Conservation (phyloP, 2,113 vertebrate species). For the Oceanodroma tethys region DNA sequence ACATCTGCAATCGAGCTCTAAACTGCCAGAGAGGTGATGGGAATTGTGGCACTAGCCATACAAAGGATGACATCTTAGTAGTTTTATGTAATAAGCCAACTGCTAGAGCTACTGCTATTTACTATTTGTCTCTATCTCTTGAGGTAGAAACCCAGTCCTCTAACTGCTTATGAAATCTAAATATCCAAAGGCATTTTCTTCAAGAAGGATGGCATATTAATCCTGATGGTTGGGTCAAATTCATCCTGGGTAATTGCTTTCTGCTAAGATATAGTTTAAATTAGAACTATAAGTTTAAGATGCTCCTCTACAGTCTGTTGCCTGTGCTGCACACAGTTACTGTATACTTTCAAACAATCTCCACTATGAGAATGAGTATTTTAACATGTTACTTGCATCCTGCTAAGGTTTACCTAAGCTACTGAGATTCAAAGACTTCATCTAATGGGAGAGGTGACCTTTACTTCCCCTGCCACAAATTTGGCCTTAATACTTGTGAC, state of each 20-base stretch:
- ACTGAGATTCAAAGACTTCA: not conserved
- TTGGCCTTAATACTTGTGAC: not conserved
- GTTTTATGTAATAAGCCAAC: constrained; percentile 37
- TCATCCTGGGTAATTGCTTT: constrained; percentile 50
- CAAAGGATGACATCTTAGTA: constrained; percentile 17
- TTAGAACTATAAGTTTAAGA: constrained; percentile 34
- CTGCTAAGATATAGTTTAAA: constrained; percentile 19
- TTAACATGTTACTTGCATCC: not conserved
- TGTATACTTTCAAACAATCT: not conserved
- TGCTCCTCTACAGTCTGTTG: not conserved
- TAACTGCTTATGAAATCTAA: constrained; percentile 60
- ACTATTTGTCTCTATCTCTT: constrained; percentile 2
- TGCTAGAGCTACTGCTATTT: not conserved
- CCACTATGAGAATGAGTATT: not conserved
- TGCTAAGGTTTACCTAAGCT: not conserved
- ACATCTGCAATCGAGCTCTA: not conserved
- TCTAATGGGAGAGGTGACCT: not conserved
- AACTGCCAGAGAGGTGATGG: constrained; percentile 1
- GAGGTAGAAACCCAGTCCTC: not conserved
- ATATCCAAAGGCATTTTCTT: constrained; percentile 34
- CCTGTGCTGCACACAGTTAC: not conserved
- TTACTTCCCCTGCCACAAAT: not conserved
- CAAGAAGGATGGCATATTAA: not conserved
- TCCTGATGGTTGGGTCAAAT: not conserved
- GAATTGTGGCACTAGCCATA: not conserved